These are phyloP conservation scores for Glyptemys insculpta DNA, from an alignment of 2,797 vertebrate species.

Conservation along the genomic window DNA sequence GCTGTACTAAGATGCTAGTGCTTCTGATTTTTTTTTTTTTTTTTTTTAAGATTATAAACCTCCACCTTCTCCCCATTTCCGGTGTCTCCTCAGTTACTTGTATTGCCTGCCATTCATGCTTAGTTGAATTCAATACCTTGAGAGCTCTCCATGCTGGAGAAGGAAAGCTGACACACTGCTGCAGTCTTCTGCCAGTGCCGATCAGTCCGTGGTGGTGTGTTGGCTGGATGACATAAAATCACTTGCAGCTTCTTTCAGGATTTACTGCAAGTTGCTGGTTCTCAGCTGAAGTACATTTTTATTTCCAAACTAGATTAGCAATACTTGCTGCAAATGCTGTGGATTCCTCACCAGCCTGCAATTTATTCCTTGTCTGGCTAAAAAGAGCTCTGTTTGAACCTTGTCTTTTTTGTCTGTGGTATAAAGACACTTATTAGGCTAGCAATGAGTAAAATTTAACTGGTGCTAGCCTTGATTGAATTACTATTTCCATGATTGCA, in stretches of 20 bases:
- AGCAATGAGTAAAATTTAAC: constrained; percentile 10
- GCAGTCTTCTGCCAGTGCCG: not conserved
- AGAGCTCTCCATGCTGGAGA: fast-evolving
- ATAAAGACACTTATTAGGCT: not conserved
- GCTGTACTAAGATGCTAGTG: fast-evolving
- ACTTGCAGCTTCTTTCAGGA: not conserved
- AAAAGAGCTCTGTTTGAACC: not conserved
- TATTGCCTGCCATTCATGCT: not conserved
- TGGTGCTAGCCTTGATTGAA: constrained; percentile 63
- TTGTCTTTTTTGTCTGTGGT: not conserved
- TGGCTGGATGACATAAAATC: not conserved
- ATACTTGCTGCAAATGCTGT: not conserved
- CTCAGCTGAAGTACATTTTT: not conserved
- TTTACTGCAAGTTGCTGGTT: constrained; percentile 43
- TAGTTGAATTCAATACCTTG: not conserved
- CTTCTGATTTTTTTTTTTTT: not conserved
- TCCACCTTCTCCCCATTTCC: not conserved
- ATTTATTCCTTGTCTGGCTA: not conserved
- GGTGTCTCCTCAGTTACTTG: fast-evolving
- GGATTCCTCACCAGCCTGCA: not conserved
- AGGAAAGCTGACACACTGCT: not conserved
- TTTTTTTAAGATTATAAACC: not conserved
- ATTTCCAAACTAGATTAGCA: not conserved
- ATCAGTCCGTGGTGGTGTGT: not conserved
- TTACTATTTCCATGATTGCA: constrained; percentile 61